These are phyloP conservation scores for Odocoileus hemionus DNA, from an alignment of 2,113 vertebrate genomes.

Conservation along the genomic window DNA sequence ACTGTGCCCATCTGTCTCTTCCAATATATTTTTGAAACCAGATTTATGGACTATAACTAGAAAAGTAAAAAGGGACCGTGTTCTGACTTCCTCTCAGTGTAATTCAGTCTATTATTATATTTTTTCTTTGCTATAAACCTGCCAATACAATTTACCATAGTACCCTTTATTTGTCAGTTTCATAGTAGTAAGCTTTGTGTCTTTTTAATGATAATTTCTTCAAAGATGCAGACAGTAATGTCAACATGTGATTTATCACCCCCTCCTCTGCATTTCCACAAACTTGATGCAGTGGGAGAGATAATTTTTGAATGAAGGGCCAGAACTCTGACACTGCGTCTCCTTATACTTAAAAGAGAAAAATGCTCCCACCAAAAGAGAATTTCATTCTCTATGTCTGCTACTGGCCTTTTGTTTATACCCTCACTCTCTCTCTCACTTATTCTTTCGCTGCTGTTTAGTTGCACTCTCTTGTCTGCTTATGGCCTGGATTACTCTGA, in stretches of 20 bases:
- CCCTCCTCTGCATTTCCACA: background rate
- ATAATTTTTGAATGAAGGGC: background rate
- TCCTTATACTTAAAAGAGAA: background rate
- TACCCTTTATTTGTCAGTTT: background rate
- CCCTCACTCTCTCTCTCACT: background rate
- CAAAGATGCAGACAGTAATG: background rate
- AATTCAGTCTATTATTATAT: background rate
- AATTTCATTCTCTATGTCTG: background rate
- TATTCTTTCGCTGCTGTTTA: background rate
- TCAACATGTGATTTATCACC: background rate
- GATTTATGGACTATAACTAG: slow-evolving; percentile 25
- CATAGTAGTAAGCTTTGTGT: background rate
- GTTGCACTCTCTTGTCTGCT: background rate
- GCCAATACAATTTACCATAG: background rate
- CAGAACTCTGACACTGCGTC: background rate
- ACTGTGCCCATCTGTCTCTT: slow-evolving; percentile 57
- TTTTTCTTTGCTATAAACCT: slow-evolving; percentile 25
- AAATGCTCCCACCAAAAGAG: background rate
- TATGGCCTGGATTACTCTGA: slow-evolving; percentile 15
- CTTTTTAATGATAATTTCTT: background rate
- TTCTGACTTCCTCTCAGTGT: background rate
- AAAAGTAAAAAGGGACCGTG: background rate
- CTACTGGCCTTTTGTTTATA: background rate
- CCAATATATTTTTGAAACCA: slow-evolving; percentile 55
- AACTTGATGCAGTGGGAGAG: background rate